phyloP scores from a whole-genome alignment of 2,797 vertebrate species.

The Pangasius larnaudii region DNA sequence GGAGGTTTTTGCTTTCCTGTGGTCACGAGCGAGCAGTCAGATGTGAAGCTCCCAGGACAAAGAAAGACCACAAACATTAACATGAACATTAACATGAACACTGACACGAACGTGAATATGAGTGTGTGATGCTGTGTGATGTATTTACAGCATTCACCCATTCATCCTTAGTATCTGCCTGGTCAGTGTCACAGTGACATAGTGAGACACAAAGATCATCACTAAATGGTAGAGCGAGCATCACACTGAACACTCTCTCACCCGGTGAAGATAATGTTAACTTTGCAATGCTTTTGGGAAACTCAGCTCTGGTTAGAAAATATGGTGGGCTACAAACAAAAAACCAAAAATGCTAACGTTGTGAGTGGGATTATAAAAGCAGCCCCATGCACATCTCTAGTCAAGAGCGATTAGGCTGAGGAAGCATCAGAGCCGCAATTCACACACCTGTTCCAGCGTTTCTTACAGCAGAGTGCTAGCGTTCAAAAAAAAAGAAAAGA shows the following conservation, averaged over 20 bases:
- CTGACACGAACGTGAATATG: neutral
- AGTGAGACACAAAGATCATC: neutral
- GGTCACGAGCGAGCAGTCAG: neutral
- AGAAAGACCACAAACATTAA: neutral
- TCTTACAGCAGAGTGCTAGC: neutral
- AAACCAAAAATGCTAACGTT: neutral
- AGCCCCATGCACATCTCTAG: neutral
- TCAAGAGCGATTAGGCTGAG: too few species aligned
- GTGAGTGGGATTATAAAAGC: neutral
- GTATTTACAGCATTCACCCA: neutral
- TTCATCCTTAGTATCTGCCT: neutral
- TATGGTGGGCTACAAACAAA: neutral
- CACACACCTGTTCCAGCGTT: neutral
- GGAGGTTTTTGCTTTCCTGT: neutral
- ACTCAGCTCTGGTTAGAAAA: neutral
- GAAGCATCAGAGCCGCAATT: neutral
- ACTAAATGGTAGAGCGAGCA: neutral
- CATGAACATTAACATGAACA: neutral
- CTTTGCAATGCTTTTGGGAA: neutral
- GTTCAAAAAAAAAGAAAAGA: neutral
- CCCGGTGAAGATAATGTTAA: neutral
- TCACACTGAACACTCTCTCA: neutral
- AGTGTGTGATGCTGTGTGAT: neutral
- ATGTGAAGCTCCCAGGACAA: neutral
- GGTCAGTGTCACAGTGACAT: neutral